phyloP scores from a whole-genome alignment of 2,113 vertebrate species.

The Nansenia antarctica region DNA sequence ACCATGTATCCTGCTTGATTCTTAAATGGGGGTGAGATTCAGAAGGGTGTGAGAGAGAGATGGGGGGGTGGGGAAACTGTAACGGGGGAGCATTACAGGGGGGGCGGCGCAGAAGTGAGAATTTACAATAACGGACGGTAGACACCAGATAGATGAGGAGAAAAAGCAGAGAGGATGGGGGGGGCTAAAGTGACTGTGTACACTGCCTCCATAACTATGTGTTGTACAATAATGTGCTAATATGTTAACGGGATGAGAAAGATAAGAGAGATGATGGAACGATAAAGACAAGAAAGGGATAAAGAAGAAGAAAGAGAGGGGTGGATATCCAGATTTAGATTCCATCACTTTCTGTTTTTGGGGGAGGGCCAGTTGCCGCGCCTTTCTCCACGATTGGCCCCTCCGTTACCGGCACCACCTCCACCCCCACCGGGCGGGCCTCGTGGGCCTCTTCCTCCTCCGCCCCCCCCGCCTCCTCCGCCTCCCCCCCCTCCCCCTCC shows the following conservation, averaged over 20 bases:
- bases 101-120: constrained; percentile 44
- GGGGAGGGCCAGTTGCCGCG: constrained; percentile 90
- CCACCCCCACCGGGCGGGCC: constrained; percentile 68
- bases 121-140: constrained; percentile 68
- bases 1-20: constrained; percentile 56
- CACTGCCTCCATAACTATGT: constrained; percentile 61
- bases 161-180: constrained; percentile 35
- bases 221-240: constrained; percentile 68
- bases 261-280: constrained; percentile 51
- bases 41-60: no score
- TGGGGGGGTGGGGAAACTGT: constrained; percentile 23
- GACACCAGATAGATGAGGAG: constrained; percentile 49
- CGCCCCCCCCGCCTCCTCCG: constrained; percentile 33
- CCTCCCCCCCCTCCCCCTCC: constrained; percentile 55
- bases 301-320: constrained; percentile 33
- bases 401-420: constrained; percentile 68
- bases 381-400: constrained; percentile 75
- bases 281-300: constrained; percentile 42
- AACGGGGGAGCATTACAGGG: constrained; percentile 35
- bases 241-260: constrained; percentile 52
- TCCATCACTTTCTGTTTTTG: constrained; percentile 84
- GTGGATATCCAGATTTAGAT: constrained; percentile 54
- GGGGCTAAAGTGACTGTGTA: constrained; percentile 52
- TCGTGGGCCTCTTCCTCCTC: constrained; percentile 68
- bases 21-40: constrained; percentile 42